A percentile compares a stretch with the other conserved stretches of the same genome.
These are phyloP conservation scores for Enteromius fasciolatus DNA, from an alignment of 2,797 vertebrate genomes.

Conservation along the genomic window DNA sequence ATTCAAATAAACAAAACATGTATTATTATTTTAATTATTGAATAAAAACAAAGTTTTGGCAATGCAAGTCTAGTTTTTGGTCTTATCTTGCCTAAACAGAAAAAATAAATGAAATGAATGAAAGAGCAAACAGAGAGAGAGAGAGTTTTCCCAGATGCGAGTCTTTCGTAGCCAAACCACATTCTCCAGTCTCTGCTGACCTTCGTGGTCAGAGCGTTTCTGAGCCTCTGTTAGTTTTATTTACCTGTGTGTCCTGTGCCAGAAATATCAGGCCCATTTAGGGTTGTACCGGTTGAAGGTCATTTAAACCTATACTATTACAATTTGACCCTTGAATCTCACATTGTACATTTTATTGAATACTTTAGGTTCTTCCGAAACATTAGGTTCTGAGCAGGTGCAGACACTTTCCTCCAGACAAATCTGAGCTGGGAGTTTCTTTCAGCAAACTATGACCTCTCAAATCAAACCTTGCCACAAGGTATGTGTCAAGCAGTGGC, in stretches of 20 bases:
- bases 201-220: conserved; percentile 77
- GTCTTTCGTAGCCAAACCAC: conserved; percentile 72
- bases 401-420: neutral
- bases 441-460: neutral
- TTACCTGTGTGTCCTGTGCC: conserved; percentile 69
- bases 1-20: neutral
- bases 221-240: conserved; percentile 78
- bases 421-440: too few species aligned
- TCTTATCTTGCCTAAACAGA: conserved; percentile 58
- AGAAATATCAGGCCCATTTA: conserved; percentile 76
- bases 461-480: neutral
- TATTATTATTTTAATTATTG: too few species aligned
- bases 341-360: neutral
- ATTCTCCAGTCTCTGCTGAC: conserved; percentile 75
- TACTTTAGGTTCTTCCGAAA: neutral
- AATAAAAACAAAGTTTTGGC: too few species aligned
- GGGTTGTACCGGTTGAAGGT: conserved; percentile 70
- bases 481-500: neutral
- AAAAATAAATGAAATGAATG: neutral
- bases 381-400: neutral
- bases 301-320: conserved; percentile 68
- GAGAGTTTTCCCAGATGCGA: conserved; percentile 74
- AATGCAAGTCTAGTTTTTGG: neutral
- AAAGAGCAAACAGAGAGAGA: neutral
- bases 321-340: conserved; percentile 19